phyloP scores from a whole-genome alignment of 2,888 invertebrate genomes.

The Hypsopygia costalis region DNA sequence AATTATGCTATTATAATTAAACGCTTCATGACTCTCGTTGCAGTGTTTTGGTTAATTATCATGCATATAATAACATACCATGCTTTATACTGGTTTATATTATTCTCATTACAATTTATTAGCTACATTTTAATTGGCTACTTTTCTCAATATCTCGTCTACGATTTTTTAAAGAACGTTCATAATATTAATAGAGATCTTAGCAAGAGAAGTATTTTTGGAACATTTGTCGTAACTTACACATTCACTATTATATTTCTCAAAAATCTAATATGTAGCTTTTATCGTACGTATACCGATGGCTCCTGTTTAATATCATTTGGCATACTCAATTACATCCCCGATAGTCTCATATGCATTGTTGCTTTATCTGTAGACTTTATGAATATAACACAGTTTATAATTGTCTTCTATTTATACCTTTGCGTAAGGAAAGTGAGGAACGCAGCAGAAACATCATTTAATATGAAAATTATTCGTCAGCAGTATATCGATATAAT shows the following conservation, averaged over 20 bases:
- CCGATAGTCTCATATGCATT: not conserved
- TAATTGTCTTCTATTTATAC: not conserved
- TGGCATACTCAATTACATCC: not conserved
- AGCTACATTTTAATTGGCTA: not conserved
- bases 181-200: not conserved
- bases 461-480: not conserved
- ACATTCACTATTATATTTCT: not conserved
- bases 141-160: not conserved
- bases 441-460: not conserved
- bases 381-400: not conserved
- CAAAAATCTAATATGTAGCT: not conserved
- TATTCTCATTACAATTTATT: not conserved
- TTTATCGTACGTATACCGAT: not conserved
- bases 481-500: not conserved
- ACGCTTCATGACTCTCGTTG: not conserved
- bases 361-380: not conserved
- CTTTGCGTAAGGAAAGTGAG: not conserved
- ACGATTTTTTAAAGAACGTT: not conserved
- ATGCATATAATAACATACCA: not conserved
- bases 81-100: not conserved
- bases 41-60: not conserved
- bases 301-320: not conserved
- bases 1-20: not conserved
- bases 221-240: not conserved
- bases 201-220: not conserved